A percentile compares a stretch with the other conserved stretches of the same genome.
Conservation (phyloP, 2,113 vertebrate genomes). For the Rhinichthys klamathensis region DNA sequence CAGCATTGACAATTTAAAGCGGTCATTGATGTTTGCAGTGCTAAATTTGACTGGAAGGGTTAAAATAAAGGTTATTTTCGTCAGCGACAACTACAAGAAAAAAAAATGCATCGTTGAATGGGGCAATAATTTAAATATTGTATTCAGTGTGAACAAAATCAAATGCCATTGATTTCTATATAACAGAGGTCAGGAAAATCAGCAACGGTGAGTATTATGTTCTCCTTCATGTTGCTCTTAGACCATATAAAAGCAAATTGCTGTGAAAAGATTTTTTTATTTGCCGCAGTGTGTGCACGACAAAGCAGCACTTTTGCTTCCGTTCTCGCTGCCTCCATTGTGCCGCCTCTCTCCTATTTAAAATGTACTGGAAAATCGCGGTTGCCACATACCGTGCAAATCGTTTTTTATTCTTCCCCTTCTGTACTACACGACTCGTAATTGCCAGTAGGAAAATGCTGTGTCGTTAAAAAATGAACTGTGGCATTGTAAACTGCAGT, state of each 20-base stretch:
- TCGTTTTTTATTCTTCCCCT: neutral
- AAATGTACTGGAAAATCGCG: neutral
- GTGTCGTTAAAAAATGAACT: conserved; percentile 25
- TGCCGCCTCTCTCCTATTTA: neutral
- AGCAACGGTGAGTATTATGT: neutral
- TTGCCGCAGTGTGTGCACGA: neutral
- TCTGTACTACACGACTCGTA: neutral
- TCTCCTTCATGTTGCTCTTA: neutral
- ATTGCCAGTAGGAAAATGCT: conserved; percentile 35
- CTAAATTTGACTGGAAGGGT: no score
- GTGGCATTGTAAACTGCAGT: neutral
- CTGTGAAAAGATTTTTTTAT: neutral
- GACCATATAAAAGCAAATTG: neutral
- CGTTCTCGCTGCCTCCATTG: neutral
- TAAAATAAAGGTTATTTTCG: no score
- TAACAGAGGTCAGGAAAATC: neutral
- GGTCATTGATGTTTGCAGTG: no score
- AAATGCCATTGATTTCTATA: neutral
- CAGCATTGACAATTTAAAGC: no score
- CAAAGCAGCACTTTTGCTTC: neutral
- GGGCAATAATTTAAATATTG: neutral
- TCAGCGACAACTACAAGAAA: no score
- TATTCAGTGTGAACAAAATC: neutral
- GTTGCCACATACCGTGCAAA: neutral
- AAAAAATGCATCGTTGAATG: no score